A percentile compares a stretch with the other conserved stretches of the same genome.
Evolutionary conservation across 2,888 invertebrate species (phyloP).

Genomic region (Tridacna gigas): DNA sequence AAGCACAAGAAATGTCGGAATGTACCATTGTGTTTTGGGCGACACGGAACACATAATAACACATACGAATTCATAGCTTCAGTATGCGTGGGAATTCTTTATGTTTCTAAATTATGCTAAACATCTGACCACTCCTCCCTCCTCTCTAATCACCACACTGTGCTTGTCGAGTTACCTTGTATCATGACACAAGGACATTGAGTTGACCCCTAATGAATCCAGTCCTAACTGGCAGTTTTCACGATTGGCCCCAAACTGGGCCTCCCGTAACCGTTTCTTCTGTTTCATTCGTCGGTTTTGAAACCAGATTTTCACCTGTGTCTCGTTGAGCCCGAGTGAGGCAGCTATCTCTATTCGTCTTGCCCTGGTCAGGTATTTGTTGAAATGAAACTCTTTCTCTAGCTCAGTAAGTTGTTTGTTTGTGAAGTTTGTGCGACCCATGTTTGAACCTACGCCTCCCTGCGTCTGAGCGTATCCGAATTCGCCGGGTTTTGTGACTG

Average conservation of each 20-base stretch:
- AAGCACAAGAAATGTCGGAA: background rate
- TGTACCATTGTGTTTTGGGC: background rate
- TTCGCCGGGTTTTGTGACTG: slow-evolving; percentile 64
- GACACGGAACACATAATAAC: slow-evolving; percentile 21
- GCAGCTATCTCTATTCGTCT: slow-evolving; percentile 99
- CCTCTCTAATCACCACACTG: background rate
- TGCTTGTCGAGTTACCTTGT: slow-evolving; percentile 62
- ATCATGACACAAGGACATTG: slow-evolving; percentile 74
- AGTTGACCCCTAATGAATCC: slow-evolving; percentile 74
- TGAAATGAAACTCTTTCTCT: slow-evolving; percentile 99
- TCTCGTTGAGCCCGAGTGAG: slow-evolving; percentile 96
- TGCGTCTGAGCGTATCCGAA: slow-evolving; percentile 69
- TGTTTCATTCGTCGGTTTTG: slow-evolving; percentile 85
- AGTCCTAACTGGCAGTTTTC: slow-evolving; percentile 73
- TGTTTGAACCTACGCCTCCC: slow-evolving; percentile 73
- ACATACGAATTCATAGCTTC: slow-evolving; percentile 8
- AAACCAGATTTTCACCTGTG: slow-evolving; percentile 89
- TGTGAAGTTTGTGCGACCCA: slow-evolving; percentile 98
- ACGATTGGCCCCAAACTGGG: slow-evolving; percentile 73
- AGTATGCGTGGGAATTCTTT: slow-evolving; percentile 18
- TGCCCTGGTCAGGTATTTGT: slow-evolving; percentile 98
- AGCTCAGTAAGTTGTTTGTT: slow-evolving; percentile 99
- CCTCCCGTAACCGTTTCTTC: slow-evolving; percentile 84
- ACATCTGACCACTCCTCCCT: background rate
- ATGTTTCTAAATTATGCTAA: slow-evolving; percentile 23